Conservation (phyloP, 2,797 vertebrate species). For the Microtus obscurus region DNA sequence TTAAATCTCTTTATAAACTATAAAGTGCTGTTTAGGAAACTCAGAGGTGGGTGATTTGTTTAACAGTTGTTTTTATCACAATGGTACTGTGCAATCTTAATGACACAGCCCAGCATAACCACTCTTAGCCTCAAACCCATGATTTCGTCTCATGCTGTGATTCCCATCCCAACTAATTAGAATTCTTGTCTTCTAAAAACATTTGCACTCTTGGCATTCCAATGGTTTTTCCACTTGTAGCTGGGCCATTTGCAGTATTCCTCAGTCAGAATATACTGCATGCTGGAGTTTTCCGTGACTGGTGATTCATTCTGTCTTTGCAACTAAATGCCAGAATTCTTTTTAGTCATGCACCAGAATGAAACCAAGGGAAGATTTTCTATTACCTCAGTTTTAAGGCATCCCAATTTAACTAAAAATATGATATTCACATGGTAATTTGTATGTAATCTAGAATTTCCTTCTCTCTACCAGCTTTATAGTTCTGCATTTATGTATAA, state of each 20-base stretch:
- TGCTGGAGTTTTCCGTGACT: conserved; percentile 48
- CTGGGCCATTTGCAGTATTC: conserved; percentile 70
- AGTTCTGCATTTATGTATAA: neutral
- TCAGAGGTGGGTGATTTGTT: conserved; percentile 82
- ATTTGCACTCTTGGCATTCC: conserved; percentile 84
- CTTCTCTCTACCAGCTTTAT: neutral
- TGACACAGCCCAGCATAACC: conserved; percentile 82
- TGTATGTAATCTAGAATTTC: neutral
- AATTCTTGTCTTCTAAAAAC: conserved; percentile 86
- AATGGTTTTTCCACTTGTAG: conserved; percentile 86
- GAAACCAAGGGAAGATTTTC: conserved; percentile 66
- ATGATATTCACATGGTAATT: conserved; percentile 10
- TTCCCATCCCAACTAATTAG: conserved; percentile 87
- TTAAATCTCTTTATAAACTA: conserved; percentile 74
- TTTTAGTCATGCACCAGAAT: conserved; percentile 66
- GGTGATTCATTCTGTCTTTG: conserved; percentile 65
- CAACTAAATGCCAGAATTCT: conserved; percentile 71
- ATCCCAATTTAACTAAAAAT: conserved; percentile 40
- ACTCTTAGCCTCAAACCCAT: conserved; percentile 83
- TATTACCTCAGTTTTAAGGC: conserved; percentile 59
- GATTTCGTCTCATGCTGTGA: conserved; percentile 80
- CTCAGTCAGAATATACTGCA: conserved; percentile 72
- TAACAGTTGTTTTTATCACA: conserved; percentile 83
- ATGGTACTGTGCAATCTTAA: conserved; percentile 81
- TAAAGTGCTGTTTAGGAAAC: conserved; percentile 79